These are phyloP conservation scores for Strix aluco DNA, from an alignment of 2,113 vertebrate species.

Conservation along the genomic window DNA sequence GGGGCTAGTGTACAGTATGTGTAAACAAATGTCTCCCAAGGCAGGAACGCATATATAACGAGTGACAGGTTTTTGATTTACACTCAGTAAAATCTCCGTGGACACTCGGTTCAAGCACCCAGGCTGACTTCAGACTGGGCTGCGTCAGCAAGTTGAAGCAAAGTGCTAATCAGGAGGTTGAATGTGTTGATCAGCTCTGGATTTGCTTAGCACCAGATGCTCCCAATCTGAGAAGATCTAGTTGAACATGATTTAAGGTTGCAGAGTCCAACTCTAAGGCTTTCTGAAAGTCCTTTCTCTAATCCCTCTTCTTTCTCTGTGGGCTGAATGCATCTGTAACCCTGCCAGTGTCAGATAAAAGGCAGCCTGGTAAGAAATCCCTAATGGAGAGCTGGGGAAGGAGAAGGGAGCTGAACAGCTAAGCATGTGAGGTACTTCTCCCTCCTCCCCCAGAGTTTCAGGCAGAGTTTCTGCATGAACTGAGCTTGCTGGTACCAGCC, in stretches of 20 bases:
- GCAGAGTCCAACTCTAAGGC: constrained; percentile 47
- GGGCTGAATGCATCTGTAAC: constrained; percentile 69
- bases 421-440: constrained; percentile 45
- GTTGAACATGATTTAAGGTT: constrained; percentile 60
- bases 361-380: constrained; percentile 68
- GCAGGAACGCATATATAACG: constrained; percentile 33
- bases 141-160: constrained; percentile 57
- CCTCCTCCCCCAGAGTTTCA: constrained; percentile 57
- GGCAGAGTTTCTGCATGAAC: constrained; percentile 55
- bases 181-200: constrained; percentile 62
- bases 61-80: constrained; percentile 59
- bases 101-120: constrained; percentile 16
- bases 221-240: constrained; percentile 60
- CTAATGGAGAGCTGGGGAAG: constrained; percentile 39
- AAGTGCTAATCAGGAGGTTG: constrained; percentile 61
- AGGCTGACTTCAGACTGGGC: constrained; percentile 42
- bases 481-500: constrained; percentile 62
- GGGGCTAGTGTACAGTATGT: constrained; percentile 27
- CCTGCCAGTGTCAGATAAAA: constrained; percentile 70
- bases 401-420: constrained; percentile 33
- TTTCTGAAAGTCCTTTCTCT: constrained; percentile 66
- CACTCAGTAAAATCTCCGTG: neutral
- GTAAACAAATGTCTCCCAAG: constrained; percentile 53
- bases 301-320: constrained; percentile 62
- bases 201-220: constrained; percentile 63